Percentiles rank a stretch among this genome's conserved stretches.
phyloP scores from a whole-genome alignment of 2,888 invertebrate genomes.

The Pseudococcus longispinus region DNA sequence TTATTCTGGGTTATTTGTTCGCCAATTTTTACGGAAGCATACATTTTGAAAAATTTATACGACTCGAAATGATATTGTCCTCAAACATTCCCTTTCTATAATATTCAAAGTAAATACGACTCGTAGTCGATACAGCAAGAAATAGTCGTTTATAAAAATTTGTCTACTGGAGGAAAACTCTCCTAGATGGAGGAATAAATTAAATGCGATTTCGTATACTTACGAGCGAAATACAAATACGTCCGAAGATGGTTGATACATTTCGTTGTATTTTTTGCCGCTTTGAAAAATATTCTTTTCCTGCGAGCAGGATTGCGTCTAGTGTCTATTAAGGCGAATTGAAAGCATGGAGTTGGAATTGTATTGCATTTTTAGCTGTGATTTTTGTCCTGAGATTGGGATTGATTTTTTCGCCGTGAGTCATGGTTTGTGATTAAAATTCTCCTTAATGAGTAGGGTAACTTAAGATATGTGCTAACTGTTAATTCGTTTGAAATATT shows the following conservation, averaged over 20 bases:
- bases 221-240: not conserved
- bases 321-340: too few relatives aligned
- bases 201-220: not conserved
- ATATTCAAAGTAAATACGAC: slow-evolving; percentile 30
- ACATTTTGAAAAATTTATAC: slow-evolving; percentile 52
- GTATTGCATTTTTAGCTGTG: too few relatives aligned
- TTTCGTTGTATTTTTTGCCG: not conserved
- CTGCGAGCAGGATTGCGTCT: too few relatives aligned
- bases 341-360: too few relatives aligned
- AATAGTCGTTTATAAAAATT: slow-evolving; percentile 23
- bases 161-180: not conserved
- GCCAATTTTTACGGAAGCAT: slow-evolving; percentile 45
- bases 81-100: slow-evolving; percentile 44
- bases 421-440: too few relatives aligned
- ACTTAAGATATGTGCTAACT: too few relatives aligned
- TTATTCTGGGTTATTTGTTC: slow-evolving; percentile 56
- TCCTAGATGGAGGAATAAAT: slow-evolving; percentile 10
- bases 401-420: too few relatives aligned
- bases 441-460: too few relatives aligned
- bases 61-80: slow-evolving; percentile 44
- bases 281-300: too few relatives aligned
- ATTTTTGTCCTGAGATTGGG: too few relatives aligned
- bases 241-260: not conserved
- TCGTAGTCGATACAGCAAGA: slow-evolving; percentile 10
- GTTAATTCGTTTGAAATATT: too few relatives aligned